phyloP scores from a whole-genome alignment of 2,113 vertebrate species.

The Pleuronectes platessa region DNA sequence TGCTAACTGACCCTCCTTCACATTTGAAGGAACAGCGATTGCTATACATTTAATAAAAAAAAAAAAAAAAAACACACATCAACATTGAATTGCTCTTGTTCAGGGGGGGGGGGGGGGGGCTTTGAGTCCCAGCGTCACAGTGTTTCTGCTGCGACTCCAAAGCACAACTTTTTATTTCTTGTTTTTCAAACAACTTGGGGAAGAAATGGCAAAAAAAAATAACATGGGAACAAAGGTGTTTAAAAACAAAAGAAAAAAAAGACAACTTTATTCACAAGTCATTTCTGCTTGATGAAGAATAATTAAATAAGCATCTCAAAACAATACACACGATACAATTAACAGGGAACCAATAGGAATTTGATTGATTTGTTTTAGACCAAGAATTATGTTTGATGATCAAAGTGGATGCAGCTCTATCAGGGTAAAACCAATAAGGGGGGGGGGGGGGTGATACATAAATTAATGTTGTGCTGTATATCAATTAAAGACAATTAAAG shows the following conservation, averaged over 20 bases:
- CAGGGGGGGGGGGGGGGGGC: slow-evolving; percentile 2
- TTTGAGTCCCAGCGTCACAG: slow-evolving; percentile 44
- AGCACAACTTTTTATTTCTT: neutral
- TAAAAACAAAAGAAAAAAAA: neutral
- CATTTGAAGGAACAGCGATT: slow-evolving; percentile 16
- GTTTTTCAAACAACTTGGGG: slow-evolving; percentile 30
- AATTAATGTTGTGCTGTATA: neutral
- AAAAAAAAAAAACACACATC: neutral
- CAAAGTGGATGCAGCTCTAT: slow-evolving; percentile 12
- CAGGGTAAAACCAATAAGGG: neutral
- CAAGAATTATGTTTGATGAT: slow-evolving; percentile 6
- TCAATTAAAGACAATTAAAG: neutral
- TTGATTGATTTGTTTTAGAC: slow-evolving; percentile 13
- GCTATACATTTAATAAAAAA: slow-evolving; percentile 22
- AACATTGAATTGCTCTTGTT: slow-evolving; percentile 19
- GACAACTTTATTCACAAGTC: slow-evolving; percentile 63
- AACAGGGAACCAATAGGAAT: slow-evolving; percentile 30
- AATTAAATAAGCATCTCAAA: slow-evolving; percentile 76
- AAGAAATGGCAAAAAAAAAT: slow-evolving; percentile 40
- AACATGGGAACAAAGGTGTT: slow-evolving; percentile 47
- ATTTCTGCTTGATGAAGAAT: slow-evolving; percentile 61
- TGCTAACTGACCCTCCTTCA: slow-evolving; percentile 27
- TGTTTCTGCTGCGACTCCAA: no score
- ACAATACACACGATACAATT: slow-evolving; percentile 51
- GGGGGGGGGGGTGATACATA: neutral